Conservation (phyloP, 1,140 invertebrate species). For the Sycophaga agraensis region DNA sequence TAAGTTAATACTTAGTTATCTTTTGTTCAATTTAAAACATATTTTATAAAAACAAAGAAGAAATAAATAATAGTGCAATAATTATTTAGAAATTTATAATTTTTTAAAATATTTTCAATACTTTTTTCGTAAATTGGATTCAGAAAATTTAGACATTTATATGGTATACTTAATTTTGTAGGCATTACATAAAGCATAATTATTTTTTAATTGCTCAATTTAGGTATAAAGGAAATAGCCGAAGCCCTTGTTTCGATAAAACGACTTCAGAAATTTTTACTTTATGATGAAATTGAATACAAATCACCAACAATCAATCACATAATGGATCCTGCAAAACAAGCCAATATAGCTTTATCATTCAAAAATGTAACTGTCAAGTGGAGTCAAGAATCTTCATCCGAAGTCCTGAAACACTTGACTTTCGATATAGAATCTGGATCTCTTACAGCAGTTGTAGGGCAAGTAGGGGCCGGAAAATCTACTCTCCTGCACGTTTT, state of each 20-base stretch:
- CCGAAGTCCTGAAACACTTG: constrained; percentile 65
- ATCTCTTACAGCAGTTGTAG: constrained; percentile 75
- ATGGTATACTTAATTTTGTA: no score
- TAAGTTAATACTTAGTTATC: no score
- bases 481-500: constrained; percentile 80
- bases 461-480: constrained; percentile 82
- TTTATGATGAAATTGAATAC: constrained; percentile 63
- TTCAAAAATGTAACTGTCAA: constrained; percentile 63
- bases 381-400: constrained; percentile 60
- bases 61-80: no score
- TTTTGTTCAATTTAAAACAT: no score
- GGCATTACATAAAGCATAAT: no score
- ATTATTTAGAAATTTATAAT: constrained; percentile 12
- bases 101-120: not conserved
- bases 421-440: constrained; percentile 66
- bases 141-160: no score
- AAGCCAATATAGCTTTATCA: constrained; percentile 30
- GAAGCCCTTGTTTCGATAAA: constrained; percentile 70
- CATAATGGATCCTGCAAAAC: not conserved
- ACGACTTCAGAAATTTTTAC: constrained; percentile 70
- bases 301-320: constrained; percentile 8
- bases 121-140: no score
- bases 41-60: no score
- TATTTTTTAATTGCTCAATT: no score
- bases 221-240: constrained; percentile 67